phyloP scores from a whole-genome alignment of 2,797 vertebrate genomes.

The Cyprinodon diabolis region DNA sequence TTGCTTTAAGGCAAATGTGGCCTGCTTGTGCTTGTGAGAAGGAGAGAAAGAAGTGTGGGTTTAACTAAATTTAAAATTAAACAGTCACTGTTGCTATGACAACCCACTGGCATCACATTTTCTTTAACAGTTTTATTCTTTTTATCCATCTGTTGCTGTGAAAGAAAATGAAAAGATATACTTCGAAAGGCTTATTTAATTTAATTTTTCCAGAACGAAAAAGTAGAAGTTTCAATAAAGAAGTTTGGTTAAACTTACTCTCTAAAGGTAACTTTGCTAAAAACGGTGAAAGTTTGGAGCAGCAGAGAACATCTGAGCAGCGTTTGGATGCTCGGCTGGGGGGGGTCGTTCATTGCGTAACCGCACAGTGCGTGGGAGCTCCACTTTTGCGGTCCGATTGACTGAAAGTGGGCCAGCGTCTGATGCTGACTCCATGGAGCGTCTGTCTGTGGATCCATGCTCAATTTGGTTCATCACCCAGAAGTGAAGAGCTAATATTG shows the following conservation, averaged over 20 bases:
- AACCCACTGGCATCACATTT: slow-evolving; percentile 20
- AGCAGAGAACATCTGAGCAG: slow-evolving; percentile 45
- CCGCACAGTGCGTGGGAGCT: slow-evolving; percentile 68
- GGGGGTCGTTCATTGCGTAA: slow-evolving; percentile 55
- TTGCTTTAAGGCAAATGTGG: slow-evolving; percentile 11
- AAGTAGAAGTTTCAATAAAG: background rate
- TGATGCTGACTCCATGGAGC: slow-evolving; percentile 44
- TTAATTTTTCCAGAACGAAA: background rate
- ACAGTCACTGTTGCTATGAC: slow-evolving; percentile 46
- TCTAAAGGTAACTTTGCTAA: slow-evolving; percentile 35
- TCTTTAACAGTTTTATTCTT: slow-evolving; percentile 15
- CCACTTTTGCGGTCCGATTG: slow-evolving; percentile 60
- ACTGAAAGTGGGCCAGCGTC: slow-evolving; percentile 71
- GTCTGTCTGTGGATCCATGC: slow-evolving; percentile 45
- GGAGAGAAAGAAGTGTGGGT: slow-evolving; percentile 12
- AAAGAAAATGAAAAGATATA: background rate
- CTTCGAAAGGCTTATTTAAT: background rate
- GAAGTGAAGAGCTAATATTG: background rate
- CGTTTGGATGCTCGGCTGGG: slow-evolving; percentile 36
- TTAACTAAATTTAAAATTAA: slow-evolving; percentile 32
- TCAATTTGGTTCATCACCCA: slow-evolving; percentile 28
- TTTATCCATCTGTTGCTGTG: background rate
- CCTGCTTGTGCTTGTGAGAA: slow-evolving; percentile 6
- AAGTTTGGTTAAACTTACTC: slow-evolving; percentile 14
- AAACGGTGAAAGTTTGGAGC: slow-evolving; percentile 44